Conservation (phyloP, 2,113 vertebrate genomes). For the Lycaon pictus region DNA sequence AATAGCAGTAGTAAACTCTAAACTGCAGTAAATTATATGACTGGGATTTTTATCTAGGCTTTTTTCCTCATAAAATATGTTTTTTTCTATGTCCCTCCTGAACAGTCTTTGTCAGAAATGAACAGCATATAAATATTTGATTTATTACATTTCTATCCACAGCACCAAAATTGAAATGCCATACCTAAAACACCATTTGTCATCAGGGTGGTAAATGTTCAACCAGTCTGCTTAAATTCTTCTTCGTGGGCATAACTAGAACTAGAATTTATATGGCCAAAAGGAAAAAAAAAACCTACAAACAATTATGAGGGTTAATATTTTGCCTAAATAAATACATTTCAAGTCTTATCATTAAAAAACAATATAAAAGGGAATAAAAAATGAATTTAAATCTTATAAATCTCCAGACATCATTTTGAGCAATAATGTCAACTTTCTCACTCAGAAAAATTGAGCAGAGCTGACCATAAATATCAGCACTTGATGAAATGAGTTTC, state of each 20-base stretch:
- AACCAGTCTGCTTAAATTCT: constrained; percentile 57
- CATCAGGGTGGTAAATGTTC: constrained; percentile 63
- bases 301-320: not conserved
- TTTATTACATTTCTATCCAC: constrained; percentile 67
- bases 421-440: not conserved
- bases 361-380: not conserved
- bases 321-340: not conserved
- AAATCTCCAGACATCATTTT: not conserved
- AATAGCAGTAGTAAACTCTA: constrained; percentile 74
- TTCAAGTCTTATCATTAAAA: not conserved
- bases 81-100: constrained; percentile 61
- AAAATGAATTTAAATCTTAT: not conserved
- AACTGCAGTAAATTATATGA: constrained; percentile 76
- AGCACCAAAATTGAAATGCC: constrained; percentile 73
- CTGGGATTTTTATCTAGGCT: constrained; percentile 68
- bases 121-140: constrained; percentile 79
- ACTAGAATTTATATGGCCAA: not conserved
- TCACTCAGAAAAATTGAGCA: not conserved
- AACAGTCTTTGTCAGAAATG: constrained; percentile 76
- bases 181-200: constrained; percentile 65
- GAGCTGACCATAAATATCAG: not conserved
- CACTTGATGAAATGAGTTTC: not conserved
- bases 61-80: constrained; percentile 69
- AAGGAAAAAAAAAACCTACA: not conserved
- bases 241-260: not conserved